phyloP scores from a whole-genome alignment of 1,140 invertebrate species.

The Scylla paramamosain region DNA sequence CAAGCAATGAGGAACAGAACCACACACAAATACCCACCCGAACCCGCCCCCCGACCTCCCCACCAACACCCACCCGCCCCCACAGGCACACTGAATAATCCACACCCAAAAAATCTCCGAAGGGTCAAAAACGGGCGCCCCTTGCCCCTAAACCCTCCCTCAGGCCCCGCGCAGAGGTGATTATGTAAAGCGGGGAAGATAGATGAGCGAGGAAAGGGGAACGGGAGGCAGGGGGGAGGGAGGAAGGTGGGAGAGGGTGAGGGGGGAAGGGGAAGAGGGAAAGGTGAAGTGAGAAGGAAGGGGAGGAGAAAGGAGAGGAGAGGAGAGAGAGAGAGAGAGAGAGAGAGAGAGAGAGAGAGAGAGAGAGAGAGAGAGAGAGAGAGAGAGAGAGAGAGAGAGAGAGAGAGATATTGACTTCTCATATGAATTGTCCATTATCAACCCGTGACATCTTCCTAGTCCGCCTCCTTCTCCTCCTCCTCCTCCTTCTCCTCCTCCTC shows the following conservation, averaged over 20 bases:
- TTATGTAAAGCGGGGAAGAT: neutral
- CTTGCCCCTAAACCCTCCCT: too few relatives aligned
- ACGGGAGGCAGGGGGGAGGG: neutral
- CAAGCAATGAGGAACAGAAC: neutral
- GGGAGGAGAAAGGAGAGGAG: neutral
- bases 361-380: neutral
- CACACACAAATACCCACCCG: neutral
- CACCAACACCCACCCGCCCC: too few relatives aligned
- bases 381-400: neutral
- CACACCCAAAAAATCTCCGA: too few relatives aligned
- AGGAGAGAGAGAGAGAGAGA: neutral
- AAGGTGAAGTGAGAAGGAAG: neutral
- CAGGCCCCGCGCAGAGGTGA: too few relatives aligned
- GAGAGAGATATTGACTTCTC: neutral
- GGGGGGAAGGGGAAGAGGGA: neutral
- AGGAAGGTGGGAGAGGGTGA: neutral
- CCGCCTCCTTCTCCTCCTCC: too few relatives aligned
- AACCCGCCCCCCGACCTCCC: neutral
- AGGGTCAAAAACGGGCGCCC: too few relatives aligned
- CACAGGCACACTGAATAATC: too few relatives aligned
- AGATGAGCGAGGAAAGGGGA: neutral
- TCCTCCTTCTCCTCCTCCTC: too few relatives aligned
- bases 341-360: conserved; percentile 12
- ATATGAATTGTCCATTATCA: too few relatives aligned
- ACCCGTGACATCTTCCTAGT: too few relatives aligned